phyloP scores from a whole-genome alignment of 2,113 vertebrate genomes.

The Hippocampus mohnikei region DNA sequence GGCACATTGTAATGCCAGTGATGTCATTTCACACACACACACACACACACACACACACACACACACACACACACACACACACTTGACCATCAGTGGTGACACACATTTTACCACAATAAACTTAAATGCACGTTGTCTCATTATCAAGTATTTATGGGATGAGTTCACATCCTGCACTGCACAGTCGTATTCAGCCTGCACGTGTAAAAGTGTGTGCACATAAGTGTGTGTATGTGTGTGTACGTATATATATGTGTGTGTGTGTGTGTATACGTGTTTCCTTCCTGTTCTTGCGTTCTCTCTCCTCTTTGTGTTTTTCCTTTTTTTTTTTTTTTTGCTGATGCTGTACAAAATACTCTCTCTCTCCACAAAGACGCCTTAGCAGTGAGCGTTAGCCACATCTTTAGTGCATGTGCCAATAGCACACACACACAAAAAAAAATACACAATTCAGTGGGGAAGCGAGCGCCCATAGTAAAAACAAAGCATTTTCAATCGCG shows the following conservation, averaged over 20 bases:
- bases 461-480: no score
- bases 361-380: constrained; percentile 26
- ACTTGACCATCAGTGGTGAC: neutral
- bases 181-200: neutral
- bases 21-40: neutral
- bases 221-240: neutral
- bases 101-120: neutral
- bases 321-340: constrained; percentile 30
- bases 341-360: constrained; percentile 37
- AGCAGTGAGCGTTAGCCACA: constrained; percentile 38
- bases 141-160: constrained; percentile 15
- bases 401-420: constrained; percentile 11
- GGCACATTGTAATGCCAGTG: neutral
- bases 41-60: neutral
- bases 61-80: neutral
- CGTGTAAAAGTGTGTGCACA: neutral
- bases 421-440: neutral
- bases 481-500: neutral
- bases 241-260: neutral
- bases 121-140: constrained; percentile 6
- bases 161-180: constrained; percentile 19
- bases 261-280: neutral
- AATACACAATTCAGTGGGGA: neutral
- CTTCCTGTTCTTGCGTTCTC: neutral
- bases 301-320: neutral